Evolutionary conservation across 1,140 invertebrate species (phyloP).

Genomic region (Drosophila lacertosa): DNA sequence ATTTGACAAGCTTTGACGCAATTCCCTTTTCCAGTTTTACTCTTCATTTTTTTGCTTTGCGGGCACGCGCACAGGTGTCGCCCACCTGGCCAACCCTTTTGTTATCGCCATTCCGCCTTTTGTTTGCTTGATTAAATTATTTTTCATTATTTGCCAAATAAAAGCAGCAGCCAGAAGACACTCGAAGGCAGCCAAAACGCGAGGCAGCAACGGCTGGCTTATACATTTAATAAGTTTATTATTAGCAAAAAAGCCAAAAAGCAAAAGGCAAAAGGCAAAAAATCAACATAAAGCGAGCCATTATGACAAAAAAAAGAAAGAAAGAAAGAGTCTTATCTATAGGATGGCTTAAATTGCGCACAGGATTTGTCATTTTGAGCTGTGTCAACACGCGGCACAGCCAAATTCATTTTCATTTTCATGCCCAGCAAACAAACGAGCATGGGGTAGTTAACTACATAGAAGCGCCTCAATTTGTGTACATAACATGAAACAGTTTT

Average conservation of each 20-base stretch:
- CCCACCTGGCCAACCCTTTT: slow-evolving; percentile 27
- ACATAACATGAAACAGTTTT: too few species aligned
- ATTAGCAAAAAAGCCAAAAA: slow-evolving; percentile 58
- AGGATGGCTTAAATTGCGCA: slow-evolving; percentile 20
- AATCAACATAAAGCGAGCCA: slow-evolving; percentile 19
- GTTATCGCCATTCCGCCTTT: slow-evolving; percentile 46
- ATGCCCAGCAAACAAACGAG: slow-evolving; percentile 4
- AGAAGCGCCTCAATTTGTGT: too few species aligned
- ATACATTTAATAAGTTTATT: slow-evolving; percentile 81
- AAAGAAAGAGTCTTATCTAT: slow-evolving; percentile 27
- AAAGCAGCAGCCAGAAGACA: slow-evolving; percentile 42
- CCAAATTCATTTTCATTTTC: slow-evolving; percentile 7
- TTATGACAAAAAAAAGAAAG: slow-evolving; percentile 26
- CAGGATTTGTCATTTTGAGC: slow-evolving; percentile 39
- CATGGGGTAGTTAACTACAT: not conserved
- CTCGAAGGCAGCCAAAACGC: slow-evolving; percentile 2
- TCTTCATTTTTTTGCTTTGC: not conserved
- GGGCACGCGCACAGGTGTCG: not conserved
- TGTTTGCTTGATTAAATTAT: slow-evolving; percentile 82
- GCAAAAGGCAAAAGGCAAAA: slow-evolving; percentile 2
- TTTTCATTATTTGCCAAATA: slow-evolving; percentile 81
- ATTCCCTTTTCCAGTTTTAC: slow-evolving; percentile 28
- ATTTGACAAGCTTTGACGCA: slow-evolving; percentile 36
- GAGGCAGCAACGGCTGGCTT: slow-evolving; percentile 67
- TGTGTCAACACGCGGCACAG: slow-evolving; percentile 33